Evolutionary conservation across 2,888 invertebrate genomes (phyloP), one percentile per base, ranked within the genome.

Genomic region (Tipula lateralis): DNA sequence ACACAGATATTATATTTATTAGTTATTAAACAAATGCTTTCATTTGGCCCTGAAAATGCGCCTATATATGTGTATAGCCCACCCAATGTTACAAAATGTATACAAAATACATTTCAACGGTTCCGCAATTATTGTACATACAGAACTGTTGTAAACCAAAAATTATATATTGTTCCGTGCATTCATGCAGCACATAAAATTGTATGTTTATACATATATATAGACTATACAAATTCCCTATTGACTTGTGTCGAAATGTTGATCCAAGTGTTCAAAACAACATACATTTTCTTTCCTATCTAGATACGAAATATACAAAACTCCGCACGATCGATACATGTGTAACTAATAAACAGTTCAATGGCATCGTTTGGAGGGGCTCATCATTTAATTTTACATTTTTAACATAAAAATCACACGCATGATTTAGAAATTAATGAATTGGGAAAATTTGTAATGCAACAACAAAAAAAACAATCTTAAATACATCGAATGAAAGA

Each of bases 401-500:
- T 66, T 24, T 19, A 66, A 24, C 66, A 66, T 66, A 66, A 66
- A 24, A 66, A 66, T 66, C 66, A 66, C 66, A 66, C 66, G 66
- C 66, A 66, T 66, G 66, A 66, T 66, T 66, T 66, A 66, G 66
- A 66, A 66, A 66, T 66, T 66, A 66, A 66, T 66, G 66, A 24
- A 66, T 24, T 66, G 66, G 24, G 24, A 66, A 66, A 44, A 44
- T 44, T 44, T 13, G 9, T n/a, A 44, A 44, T n/a, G 2, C 16
- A 13, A 13, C n/a, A 44, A 44, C 4, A 50, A 50, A 50, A 44
- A 44, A 16, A 50, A 50, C 50, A 50, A 39, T 50, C 16, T 50
- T 50, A 50, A 16, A 50, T 50, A 4, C 6, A 24, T 24, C 9
- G 66, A 9, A 24, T 24, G 24, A 24, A 66, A 66, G 66, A 66